phyloP scores from a whole-genome alignment of 2,113 vertebrate genomes.

The Boulengeromyrus knoepffleri region DNA sequence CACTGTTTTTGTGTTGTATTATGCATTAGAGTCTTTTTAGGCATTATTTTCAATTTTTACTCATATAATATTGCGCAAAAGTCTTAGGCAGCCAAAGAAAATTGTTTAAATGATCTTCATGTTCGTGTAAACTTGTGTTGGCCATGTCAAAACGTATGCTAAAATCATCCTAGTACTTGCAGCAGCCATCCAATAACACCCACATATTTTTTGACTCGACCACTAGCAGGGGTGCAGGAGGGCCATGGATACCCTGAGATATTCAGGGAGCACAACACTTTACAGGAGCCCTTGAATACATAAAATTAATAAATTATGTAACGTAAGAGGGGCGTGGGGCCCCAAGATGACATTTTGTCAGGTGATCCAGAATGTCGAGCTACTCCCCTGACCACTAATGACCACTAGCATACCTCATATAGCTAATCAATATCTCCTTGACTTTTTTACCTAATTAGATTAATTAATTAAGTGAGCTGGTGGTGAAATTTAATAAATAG shows the following conservation, averaged over 20 bases:
- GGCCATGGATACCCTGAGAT: not conserved
- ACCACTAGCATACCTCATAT: not conserved
- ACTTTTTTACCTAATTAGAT: not conserved
- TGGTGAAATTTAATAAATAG: not conserved
- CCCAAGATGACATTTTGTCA: not conserved
- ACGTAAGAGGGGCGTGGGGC: not conserved
- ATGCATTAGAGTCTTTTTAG: not conserved
- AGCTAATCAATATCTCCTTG: not conserved
- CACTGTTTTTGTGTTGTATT: not conserved
- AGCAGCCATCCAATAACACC: not conserved
- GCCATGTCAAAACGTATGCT: not conserved
- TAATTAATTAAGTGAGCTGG: not conserved
- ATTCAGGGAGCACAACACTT: not conserved
- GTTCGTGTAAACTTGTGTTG: not conserved
- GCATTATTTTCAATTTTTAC: not conserved
- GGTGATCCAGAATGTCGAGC: not conserved
- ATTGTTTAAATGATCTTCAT: not conserved
- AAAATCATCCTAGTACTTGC: not conserved
- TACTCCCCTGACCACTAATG: not conserved
- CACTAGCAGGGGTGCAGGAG: not conserved
- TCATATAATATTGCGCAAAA: not conserved
- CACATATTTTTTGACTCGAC: not conserved
- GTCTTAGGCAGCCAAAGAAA: not conserved
- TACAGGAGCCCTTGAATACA: not conserved
- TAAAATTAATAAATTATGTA: not conserved